These are phyloP conservation scores for Caenorhabditis remanei DNA, from an alignment of 1,140 invertebrate genomes.

Conservation along the genomic window DNA sequence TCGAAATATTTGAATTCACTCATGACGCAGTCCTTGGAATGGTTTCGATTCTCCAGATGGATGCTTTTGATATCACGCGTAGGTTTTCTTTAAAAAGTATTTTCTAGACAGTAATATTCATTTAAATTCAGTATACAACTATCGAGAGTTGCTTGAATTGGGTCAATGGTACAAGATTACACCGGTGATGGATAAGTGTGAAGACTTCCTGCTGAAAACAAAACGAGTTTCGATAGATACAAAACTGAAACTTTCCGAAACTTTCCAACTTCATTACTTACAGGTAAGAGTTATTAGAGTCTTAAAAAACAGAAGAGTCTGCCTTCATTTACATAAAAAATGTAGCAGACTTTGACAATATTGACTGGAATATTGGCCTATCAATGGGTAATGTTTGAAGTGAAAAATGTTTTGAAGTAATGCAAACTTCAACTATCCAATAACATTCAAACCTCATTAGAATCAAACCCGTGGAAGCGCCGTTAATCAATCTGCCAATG, in stretches of 20 bases:
- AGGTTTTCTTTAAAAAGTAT: neutral
- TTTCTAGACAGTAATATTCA: neutral
- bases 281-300: neutral
- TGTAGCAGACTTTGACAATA: no score
- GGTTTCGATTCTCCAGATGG: slow-evolving; percentile 11
- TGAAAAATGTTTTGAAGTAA: no score
- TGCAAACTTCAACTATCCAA: no score
- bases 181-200: slow-evolving; percentile 1
- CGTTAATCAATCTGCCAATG: no score
- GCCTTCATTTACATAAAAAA: neutral
- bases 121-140: neutral
- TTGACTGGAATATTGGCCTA: no score
- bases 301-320: neutral
- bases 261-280: neutral
- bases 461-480: no score
- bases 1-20: slow-evolving; percentile 31
- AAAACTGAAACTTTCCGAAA: slow-evolving; percentile 40
- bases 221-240: neutral
- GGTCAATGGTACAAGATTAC: neutral
- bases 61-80: neutral
- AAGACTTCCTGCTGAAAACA: slow-evolving; percentile 15
- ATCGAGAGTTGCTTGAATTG: neutral
- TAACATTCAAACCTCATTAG: no score
- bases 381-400: no score
- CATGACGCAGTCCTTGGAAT: slow-evolving; percentile 7